Evolutionary conservation across 1,140 invertebrate species (phyloP).

Genomic region (Drosophila pruinosa): DNA sequence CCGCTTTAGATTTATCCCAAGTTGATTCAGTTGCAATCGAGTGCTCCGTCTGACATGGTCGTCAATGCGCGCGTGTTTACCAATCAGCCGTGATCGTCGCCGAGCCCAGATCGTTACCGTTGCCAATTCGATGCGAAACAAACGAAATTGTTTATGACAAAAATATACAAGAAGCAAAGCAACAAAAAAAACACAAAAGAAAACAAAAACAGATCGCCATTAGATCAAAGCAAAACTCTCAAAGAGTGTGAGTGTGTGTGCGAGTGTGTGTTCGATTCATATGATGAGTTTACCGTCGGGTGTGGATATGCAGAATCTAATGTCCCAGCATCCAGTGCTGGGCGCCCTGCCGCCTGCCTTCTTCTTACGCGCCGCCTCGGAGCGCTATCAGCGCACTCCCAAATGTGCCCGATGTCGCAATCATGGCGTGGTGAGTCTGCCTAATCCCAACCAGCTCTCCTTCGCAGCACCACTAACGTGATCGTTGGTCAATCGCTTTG

Average conservation of each 20-base stretch:
- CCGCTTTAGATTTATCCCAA: constrained; percentile 57
- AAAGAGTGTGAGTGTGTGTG: constrained; percentile 3
- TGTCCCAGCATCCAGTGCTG: constrained; percentile 92
- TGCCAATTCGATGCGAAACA: constrained; percentile 13
- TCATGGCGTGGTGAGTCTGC: constrained; percentile 93
- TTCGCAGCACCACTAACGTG: neutral
- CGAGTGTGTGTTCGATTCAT: constrained; percentile 7
- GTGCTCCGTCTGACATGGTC: constrained; percentile 73
- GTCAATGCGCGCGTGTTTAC: constrained; percentile 42
- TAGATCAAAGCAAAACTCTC: neutral
- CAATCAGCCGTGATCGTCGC: neutral
- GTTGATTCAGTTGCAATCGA: constrained; percentile 82
- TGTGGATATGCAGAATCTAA: constrained; percentile 91
- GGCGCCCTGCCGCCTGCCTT: constrained; percentile 90
- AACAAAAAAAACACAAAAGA: neutral
- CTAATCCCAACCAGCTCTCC: neutral
- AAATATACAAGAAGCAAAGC: neutral
- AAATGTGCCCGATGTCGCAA: constrained; percentile 99
- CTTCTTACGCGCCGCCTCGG: constrained; percentile 92
- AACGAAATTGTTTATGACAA: constrained; percentile 28
- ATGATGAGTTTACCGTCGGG: constrained; percentile 90
- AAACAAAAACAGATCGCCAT: too few species aligned
- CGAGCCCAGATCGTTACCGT: neutral
- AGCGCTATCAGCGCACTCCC: constrained; percentile 98
- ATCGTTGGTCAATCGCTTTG: neutral